Evolutionary conservation across 2,797 vertebrate species (phyloP).

Genomic region (Alfaro cultratus): DNA sequence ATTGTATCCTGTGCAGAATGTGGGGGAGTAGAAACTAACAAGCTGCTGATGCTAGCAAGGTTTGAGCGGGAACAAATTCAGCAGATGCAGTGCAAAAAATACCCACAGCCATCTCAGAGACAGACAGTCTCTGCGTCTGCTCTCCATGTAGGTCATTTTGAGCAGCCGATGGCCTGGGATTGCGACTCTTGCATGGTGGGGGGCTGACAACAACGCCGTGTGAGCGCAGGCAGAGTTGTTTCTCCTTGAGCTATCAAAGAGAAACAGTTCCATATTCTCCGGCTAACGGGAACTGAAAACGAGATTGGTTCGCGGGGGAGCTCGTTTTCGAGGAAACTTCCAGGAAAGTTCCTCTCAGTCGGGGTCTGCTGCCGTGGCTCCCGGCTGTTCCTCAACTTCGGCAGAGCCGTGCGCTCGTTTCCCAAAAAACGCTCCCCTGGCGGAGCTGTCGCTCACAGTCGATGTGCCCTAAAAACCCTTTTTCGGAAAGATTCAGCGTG

Average conservation of each 20-base stretch:
- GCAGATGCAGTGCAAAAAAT: constrained; percentile 57
- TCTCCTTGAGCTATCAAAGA: constrained; percentile 26
- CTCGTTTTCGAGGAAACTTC: constrained; percentile 51
- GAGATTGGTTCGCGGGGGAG: background rate
- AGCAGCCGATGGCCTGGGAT: constrained; percentile 45
- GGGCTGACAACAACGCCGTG: constrained; percentile 43
- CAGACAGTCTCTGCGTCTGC: constrained; percentile 64
- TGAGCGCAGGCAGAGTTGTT: constrained; percentile 11
- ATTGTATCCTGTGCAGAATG: constrained; percentile 59
- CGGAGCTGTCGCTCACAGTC: constrained; percentile 72
- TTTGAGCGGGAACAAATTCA: constrained; percentile 62
- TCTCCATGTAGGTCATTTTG: constrained; percentile 70
- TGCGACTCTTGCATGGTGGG: constrained; percentile 34
- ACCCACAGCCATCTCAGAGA: constrained; percentile 45
- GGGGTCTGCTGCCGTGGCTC: constrained; percentile 40
- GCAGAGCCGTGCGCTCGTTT: constrained; percentile 55
- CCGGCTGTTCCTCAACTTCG: constrained; percentile 62
- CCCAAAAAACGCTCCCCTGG: constrained; percentile 54
- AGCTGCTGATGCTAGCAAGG: constrained; percentile 74
- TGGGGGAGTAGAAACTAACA: constrained; percentile 71
- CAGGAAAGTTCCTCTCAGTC: constrained; percentile 50
- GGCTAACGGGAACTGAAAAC: constrained; percentile 50
- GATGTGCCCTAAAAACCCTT: constrained; percentile 71
- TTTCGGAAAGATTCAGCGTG: constrained; percentile 62
- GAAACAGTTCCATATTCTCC: constrained; percentile 34